These are phyloP conservation scores for Sylvietta virens DNA, from an alignment of 2,113 vertebrate species.

Conservation along the genomic window DNA sequence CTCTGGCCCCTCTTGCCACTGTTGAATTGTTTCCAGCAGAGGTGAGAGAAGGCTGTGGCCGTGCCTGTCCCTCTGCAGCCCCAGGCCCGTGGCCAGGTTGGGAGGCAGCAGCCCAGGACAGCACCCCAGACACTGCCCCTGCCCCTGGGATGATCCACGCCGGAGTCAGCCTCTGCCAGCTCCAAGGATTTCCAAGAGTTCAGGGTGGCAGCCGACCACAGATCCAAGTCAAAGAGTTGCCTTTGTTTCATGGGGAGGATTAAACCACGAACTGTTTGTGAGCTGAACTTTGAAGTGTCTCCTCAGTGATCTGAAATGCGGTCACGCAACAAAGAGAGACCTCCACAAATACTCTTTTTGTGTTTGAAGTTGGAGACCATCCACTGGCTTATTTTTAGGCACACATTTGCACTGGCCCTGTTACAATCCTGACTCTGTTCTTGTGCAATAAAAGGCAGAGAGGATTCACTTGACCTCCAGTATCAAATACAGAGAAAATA, in stretches of 20 bases:
- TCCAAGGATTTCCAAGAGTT: background rate
- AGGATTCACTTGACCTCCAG: background rate
- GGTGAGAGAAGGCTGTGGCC: background rate
- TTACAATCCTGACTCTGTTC: constrained; percentile 31
- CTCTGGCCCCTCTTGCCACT: background rate
- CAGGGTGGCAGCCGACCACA: accelerated
- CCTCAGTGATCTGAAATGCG: background rate
- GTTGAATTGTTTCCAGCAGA: background rate
- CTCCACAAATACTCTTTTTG: background rate
- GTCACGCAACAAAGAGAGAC: background rate
- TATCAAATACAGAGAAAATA: background rate
- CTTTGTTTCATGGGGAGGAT: background rate
- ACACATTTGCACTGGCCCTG: background rate
- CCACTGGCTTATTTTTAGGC: constrained; percentile 8
- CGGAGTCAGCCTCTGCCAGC: background rate
- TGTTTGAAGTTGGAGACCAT: background rate
- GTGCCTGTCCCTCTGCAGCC: background rate
- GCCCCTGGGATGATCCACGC: background rate
- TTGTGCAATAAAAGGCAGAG: background rate
- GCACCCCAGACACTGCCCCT: background rate
- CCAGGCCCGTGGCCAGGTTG: background rate
- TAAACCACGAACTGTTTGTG: background rate
- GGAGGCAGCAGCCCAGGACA: background rate
- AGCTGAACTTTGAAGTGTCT: background rate
- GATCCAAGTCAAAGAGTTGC: background rate